These are phyloP conservation scores for Nothura maculosa DNA, from an alignment of 2,797 vertebrate genomes.

Conservation along the genomic window DNA sequence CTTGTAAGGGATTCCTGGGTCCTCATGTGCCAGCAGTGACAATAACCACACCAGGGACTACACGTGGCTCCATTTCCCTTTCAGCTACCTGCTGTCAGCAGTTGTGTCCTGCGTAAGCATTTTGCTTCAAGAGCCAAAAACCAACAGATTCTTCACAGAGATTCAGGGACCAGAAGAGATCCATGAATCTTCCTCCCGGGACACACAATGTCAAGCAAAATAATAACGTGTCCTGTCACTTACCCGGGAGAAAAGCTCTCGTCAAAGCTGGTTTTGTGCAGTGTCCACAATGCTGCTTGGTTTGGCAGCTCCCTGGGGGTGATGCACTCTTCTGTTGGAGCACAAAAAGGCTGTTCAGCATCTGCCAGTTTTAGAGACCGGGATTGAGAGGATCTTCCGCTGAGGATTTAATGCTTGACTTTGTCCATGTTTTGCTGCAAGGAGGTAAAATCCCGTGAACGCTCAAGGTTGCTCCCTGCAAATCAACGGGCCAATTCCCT, in stretches of 20 bases:
- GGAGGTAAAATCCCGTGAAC: neutral
- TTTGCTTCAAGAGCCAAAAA: conserved; percentile 35
- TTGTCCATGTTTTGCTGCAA: neutral
- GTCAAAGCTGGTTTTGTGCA: conserved; percentile 61
- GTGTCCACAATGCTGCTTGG: conserved; percentile 58
- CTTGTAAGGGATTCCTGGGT: neutral
- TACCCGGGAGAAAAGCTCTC: conserved; percentile 48
- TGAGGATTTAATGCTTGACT: conserved; percentile 25
- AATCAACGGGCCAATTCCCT: neutral
- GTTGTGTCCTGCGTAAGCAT: conserved; percentile 54
- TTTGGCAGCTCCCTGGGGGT: conserved; percentile 53
- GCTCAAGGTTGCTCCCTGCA: neutral
- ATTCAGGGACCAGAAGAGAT: conserved; percentile 26
- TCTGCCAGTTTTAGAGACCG: conserved; percentile 58
- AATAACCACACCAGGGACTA: conserved; percentile 40
- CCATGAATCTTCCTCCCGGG: conserved; percentile 26
- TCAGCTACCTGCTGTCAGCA: conserved; percentile 26
- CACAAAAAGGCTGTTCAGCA: conserved; percentile 62
- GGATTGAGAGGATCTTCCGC: conserved; percentile 48
- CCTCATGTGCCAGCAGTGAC: conserved; percentile 40
- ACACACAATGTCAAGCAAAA: conserved; percentile 23
- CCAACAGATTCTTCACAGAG: conserved; percentile 45
- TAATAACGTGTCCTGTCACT: neutral
- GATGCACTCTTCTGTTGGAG: conserved; percentile 47
- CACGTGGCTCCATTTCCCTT: conserved; percentile 23